Conservation (phyloP, 2,797 vertebrate genomes). For the Pampus argenteus region DNA sequence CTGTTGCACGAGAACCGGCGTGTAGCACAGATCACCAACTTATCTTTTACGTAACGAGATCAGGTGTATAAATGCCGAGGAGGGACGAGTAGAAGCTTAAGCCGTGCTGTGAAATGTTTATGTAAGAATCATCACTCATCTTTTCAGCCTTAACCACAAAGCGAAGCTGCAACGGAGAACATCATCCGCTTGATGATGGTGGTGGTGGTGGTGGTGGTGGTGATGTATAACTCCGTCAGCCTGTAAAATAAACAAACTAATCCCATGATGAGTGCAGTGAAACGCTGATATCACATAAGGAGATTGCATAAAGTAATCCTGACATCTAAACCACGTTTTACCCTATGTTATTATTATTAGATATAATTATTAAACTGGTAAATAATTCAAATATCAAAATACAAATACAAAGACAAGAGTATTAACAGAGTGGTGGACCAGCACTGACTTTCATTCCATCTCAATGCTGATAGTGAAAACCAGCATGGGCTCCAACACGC, state of each 20-base stretch:
- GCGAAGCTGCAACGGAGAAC: not conserved
- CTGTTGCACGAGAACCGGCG: constrained; percentile 3
- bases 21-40: constrained; percentile 14
- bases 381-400: too few species aligned
- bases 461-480: constrained; percentile 10
- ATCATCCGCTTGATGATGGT: too few species aligned
- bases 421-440: not conserved
- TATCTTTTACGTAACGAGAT: constrained; percentile 15
- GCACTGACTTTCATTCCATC: constrained; percentile 9
- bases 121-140: not conserved
- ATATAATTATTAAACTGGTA: too few species aligned
- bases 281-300: not conserved
- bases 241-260: not conserved
- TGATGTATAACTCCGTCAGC: not conserved
- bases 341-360: too few species aligned
- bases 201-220: too few species aligned
- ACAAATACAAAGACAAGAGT: too few species aligned
- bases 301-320: too few species aligned
- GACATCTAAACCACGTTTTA: too few species aligned
- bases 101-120: not conserved
- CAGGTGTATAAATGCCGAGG: constrained; percentile 9
- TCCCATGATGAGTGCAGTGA: not conserved
- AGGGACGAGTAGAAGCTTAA: constrained; percentile 10
- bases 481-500: constrained; percentile 24
- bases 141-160: constrained; percentile 13